Evolutionary conservation across 2,797 vertebrate species (phyloP).

Genomic region (Schizothorax lantsangensis): DNA sequence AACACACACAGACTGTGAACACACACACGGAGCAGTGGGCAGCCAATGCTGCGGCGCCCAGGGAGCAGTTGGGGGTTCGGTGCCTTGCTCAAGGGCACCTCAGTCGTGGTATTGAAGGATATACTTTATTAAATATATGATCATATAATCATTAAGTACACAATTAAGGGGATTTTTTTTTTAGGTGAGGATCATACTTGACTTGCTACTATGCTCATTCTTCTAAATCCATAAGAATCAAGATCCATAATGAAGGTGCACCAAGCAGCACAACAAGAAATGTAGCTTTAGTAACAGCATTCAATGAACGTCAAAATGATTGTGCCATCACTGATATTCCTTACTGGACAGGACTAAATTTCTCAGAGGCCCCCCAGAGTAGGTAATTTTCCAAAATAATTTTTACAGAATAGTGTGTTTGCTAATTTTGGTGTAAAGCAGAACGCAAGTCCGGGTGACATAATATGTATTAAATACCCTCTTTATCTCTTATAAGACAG

Average conservation of each 20-base stretch:
- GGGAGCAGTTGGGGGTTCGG: too few relatives aligned
- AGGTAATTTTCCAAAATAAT: neutral
- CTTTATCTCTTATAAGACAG: conserved; percentile 63
- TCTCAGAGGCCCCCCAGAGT: neutral
- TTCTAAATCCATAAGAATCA: too few relatives aligned
- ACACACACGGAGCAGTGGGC: too few relatives aligned
- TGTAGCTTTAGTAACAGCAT: neutral
- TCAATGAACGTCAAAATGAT: neutral
- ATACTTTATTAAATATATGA: neutral
- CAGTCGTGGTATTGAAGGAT: too few relatives aligned
- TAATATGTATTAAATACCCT: conserved; percentile 71
- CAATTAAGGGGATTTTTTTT: neutral
- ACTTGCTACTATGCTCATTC: neutral
- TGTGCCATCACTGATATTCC: conserved; percentile 3
- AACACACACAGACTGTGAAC: too few relatives aligned
- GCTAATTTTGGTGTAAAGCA: conserved; percentile 50
- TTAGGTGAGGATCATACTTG: neutral
- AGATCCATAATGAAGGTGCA: neutral
- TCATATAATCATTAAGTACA: neutral
- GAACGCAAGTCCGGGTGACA: conserved; percentile 64
- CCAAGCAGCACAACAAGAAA: neutral
- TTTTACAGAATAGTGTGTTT: neutral
- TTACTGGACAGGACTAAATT: neutral
- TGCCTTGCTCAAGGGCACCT: too few relatives aligned
- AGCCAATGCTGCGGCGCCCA: too few relatives aligned